A percentile compares a stretch with the other conserved stretches of the same genome.
phyloP scores from a whole-genome alignment of 2,888 invertebrate species.

The Metopia argyrocephala region DNA sequence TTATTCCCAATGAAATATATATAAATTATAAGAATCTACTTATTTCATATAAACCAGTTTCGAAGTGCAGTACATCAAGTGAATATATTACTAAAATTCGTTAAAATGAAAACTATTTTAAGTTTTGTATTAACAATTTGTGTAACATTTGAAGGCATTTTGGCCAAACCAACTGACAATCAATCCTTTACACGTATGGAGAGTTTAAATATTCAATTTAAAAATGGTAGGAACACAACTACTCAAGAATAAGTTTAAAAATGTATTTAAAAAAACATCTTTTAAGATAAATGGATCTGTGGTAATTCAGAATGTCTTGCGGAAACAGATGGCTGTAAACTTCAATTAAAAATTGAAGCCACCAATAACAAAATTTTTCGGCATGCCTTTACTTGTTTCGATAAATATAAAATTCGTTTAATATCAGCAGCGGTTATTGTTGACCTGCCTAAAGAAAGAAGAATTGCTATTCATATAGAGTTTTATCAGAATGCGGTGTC shows the following conservation, averaged over 20 bases:
- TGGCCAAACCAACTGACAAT: background rate
- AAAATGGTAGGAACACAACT: slow-evolving; percentile 26
- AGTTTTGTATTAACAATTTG: background rate
- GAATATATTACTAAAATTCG: background rate
- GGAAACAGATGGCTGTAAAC: slow-evolving; percentile 43
- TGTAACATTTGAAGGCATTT: background rate
- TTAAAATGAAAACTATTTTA: background rate
- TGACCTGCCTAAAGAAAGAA: background rate
- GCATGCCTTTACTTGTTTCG: slow-evolving; percentile 25
- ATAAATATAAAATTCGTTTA: background rate
- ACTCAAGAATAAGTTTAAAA: background rate
- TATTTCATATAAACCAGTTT: background rate
- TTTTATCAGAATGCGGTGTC: slow-evolving; percentile 33
- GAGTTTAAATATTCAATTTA: slow-evolving; percentile 10
- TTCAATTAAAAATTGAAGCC: background rate
- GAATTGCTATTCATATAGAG: slow-evolving; percentile 36
- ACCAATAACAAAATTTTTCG: background rate
- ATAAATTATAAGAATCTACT: too few species aligned
- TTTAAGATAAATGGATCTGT: slow-evolving; percentile 43
- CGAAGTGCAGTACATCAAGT: background rate
- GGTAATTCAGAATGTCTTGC: slow-evolving; percentile 37
- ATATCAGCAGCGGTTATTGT: background rate
- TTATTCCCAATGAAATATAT: too few species aligned
- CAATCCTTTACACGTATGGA: slow-evolving; percentile 5
- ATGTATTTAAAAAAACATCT: background rate